A percentile compares a stretch with the other conserved stretches of the same genome.
phyloP scores from a whole-genome alignment of 2,113 vertebrate genomes.

The Thomomys bottae region DNA sequence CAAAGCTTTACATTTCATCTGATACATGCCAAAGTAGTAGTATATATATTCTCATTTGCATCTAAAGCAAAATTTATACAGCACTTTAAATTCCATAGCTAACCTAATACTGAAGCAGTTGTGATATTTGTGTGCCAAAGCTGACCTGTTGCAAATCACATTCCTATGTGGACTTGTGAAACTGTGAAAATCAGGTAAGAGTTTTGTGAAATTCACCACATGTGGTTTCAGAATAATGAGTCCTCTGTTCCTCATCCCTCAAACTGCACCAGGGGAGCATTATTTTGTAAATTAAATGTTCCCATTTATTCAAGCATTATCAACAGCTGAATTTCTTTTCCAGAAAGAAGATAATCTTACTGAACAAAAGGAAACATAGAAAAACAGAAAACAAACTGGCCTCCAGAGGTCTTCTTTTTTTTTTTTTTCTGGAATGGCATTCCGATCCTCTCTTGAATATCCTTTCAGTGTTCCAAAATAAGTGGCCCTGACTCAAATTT shows the following conservation, averaged over 20 bases:
- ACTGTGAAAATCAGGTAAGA: not conserved
- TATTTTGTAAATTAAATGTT: not conserved
- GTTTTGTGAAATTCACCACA: not conserved
- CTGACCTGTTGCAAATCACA: not conserved
- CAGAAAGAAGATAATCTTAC: not conserved
- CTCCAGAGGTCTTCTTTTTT: not conserved
- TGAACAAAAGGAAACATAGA: not conserved
- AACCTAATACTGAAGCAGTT: not conserved
- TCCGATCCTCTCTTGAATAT: not conserved
- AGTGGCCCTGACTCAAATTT: not conserved
- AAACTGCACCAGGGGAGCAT: not conserved
- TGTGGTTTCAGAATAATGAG: not conserved
- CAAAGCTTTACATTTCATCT: conserved; percentile 9
- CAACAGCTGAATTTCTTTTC: not conserved
- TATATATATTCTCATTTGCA: not conserved
- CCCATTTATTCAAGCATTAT: not conserved
- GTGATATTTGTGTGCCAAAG: not conserved
- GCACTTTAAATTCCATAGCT: conserved; percentile 18
- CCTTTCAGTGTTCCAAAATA: not conserved
- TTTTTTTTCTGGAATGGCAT: not conserved
- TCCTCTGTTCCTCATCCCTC: not conserved
- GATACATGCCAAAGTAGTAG: conserved; percentile 14
- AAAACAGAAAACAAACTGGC: not conserved
- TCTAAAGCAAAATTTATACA: conserved; percentile 22
- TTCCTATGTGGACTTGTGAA: not conserved